These are phyloP conservation scores for Epiblema foenella DNA, from an alignment of 2,888 invertebrate genomes.

Conservation along the genomic window DNA sequence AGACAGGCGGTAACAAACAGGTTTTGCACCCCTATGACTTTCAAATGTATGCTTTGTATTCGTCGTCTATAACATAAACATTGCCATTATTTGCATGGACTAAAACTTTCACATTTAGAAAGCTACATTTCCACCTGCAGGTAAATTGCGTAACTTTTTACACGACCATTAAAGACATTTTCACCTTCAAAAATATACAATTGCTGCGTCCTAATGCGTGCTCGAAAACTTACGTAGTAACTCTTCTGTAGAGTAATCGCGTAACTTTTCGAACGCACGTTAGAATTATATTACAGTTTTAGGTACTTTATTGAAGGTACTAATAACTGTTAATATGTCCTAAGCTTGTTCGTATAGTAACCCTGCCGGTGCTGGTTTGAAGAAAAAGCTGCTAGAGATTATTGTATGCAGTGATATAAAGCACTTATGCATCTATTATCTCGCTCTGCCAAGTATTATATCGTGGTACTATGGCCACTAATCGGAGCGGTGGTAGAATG, in stretches of 20 bases:
- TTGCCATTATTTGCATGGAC: not conserved
- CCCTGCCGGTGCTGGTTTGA: too few species aligned
- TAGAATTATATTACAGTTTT: too few species aligned
- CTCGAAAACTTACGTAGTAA: too few species aligned
- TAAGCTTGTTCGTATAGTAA: too few species aligned
- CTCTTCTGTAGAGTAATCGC: too few species aligned
- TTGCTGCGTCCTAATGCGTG: too few species aligned
- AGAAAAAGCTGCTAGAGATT: too few species aligned
- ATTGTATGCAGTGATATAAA: not conserved
- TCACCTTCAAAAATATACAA: too few species aligned
- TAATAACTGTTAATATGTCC: too few species aligned
- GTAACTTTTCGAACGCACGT: too few species aligned
- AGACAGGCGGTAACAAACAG: slow-evolving; percentile 19
- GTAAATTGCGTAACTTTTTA: not conserved
- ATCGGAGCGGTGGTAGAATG: slow-evolving; percentile 31
- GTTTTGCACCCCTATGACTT: slow-evolving; percentile 22
- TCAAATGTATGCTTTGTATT: slow-evolving; percentile 12
- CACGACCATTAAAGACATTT: not conserved
- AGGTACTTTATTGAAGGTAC: too few species aligned
- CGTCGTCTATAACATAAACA: slow-evolving; percentile 14
- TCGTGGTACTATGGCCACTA: slow-evolving; percentile 22
- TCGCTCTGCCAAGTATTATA: slow-evolving; percentile 16
- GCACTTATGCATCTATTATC: not conserved
- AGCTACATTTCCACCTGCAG: not conserved
- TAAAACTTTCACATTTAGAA: not conserved